phyloP scores from a whole-genome alignment of 2,888 invertebrate species.

The Vandiemenella viatica region DNA sequence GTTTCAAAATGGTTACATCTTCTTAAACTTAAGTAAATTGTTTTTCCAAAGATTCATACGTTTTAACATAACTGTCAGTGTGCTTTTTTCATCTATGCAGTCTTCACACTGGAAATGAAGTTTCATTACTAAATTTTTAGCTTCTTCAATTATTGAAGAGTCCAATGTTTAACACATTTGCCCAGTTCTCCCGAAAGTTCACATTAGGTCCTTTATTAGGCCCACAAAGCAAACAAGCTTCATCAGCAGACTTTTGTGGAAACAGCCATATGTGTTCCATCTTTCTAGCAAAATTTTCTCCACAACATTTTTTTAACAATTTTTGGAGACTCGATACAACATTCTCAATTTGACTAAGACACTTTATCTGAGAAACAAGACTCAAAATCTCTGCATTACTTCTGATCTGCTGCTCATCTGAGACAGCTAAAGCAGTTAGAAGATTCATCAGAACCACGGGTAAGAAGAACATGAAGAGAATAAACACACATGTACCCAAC shows the following conservation, averaged over 20 bases:
- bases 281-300: not conserved
- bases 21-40: no score
- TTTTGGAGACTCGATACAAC: not conserved
- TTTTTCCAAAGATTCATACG: no score
- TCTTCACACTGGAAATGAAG: no score
- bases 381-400: not conserved
- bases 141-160: no score
- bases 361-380: not conserved
- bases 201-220: not conserved
- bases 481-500: not conserved
- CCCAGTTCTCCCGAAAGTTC: no score
- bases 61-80: no score
- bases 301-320: not conserved
- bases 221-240: not conserved
- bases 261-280: not conserved
- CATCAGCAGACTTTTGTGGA: not conserved
- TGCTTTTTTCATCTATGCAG: no score
- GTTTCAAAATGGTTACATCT: no score
- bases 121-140: no score
- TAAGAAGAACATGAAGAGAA: constrained; percentile 1
- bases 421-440: constrained; percentile 2
- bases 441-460: constrained; percentile 2
- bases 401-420: not conserved
- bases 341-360: constrained; percentile 8
- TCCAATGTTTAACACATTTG: no score